Evolutionary conservation across 64 coral and sea anemone genomes (phyloP).

Genomic region (Porites lutea): DNA sequence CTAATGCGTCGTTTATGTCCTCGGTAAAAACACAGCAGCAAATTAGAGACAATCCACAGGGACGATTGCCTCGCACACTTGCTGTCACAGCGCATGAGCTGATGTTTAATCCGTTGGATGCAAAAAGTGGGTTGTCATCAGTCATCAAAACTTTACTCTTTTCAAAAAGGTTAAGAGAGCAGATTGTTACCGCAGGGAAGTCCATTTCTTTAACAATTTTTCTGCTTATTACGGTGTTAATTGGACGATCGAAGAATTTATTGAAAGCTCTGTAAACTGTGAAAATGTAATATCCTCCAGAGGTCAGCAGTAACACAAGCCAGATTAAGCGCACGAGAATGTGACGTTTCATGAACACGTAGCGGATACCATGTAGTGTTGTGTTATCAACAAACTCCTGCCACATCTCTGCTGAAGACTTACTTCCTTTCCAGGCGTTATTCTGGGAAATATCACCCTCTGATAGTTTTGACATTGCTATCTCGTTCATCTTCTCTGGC

Average conservation of each 20-base stretch:
- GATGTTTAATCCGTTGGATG: constrained; percentile 30
- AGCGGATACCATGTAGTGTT: constrained; percentile 71
- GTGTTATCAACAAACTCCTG: constrained; percentile 63
- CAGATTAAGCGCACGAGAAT: constrained; percentile 21
- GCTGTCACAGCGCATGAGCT: constrained; percentile 20
- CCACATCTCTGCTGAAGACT: constrained; percentile 46
- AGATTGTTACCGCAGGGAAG: constrained; percentile 74
- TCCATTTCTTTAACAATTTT: constrained; percentile 6
- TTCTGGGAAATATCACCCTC: neutral
- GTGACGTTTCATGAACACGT: constrained; percentile 59
- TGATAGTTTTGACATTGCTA: neutral
- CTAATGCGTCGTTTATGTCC: neutral
- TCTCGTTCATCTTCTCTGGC: neutral
- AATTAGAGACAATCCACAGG: constrained; percentile 2
- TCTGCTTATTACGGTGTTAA: constrained; percentile 59
- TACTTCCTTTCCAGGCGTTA: neutral
- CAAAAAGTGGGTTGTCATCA: constrained; percentile 33
- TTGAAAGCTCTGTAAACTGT: constrained; percentile 36
- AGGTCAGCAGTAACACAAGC: constrained; percentile 56
- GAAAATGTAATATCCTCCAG: constrained; percentile 36
- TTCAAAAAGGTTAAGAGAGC: constrained; percentile 40
- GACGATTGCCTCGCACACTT: neutral
- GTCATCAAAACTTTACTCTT: neutral
- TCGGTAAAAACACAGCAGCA: neutral
- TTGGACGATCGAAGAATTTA: constrained; percentile 66